Evolutionary conservation across 2,888 invertebrate genomes (phyloP), one percentile per base, ranked within the genome.

Genomic region (Leptopilina syphax): DNA sequence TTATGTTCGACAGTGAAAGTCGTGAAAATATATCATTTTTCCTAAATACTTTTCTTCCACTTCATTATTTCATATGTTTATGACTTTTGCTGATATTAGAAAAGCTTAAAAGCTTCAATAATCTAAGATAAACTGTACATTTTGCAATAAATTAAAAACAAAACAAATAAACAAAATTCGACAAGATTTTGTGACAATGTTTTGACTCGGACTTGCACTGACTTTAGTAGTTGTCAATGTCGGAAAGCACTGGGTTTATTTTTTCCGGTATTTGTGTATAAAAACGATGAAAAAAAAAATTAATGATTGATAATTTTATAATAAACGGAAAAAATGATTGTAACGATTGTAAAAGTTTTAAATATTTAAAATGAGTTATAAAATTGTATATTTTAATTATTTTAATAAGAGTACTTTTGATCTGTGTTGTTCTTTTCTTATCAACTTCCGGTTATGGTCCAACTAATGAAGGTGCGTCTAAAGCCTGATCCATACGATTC

Each of bases 1-100:
- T 80, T 79, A 54, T 76, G 65, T 54, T 10, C 44, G 18, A 34
- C 5, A 60, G 10, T 27, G 6, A 34, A 73, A n/a, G 34, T 3
- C 41, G 10, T 27, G 6, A 34, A 73, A n/a, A 57, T 3, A 9
- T 41, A 9, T 13, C 34, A n/a, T 34, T 27, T 73, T 13, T 5
- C 10, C 8, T 13, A 41, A 47, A 13, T 27, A 12, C 10, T 34
- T 65, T 27, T 63, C 18, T 34, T 27, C 3, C 24, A 10, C 4
- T 44, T 50, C 44, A 10, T 5, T 18, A 2, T 50, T 50, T 50
- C 10, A 10, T 50, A 50, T 50, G 9, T 50, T 12, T 50, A 50
- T 10, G 12, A 50, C 50, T 50, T 50, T 9, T 10, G 34, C 13
- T 47, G n/a, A 67, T 47, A n/a, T n/a, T 10, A 18, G 9, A n/a